Evolutionary conservation across 2,888 invertebrate genomes (phyloP), one percentile per base, ranked within the genome.

Genomic region (Itoplectis maculator): DNA sequence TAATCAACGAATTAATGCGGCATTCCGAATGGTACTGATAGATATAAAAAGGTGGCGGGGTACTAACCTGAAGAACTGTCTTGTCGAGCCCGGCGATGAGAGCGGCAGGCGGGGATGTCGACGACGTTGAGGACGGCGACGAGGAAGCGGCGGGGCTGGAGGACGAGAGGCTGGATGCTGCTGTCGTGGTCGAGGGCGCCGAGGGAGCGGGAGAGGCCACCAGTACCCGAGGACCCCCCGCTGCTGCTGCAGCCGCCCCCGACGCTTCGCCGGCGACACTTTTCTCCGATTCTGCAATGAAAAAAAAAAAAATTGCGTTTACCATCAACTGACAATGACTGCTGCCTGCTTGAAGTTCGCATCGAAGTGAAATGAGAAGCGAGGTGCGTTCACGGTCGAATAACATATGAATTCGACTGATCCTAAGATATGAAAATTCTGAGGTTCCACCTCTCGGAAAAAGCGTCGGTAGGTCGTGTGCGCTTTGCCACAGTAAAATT

Each of bases 11-110:
- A 35, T 2, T n/a, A 59, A 59, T 35, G 35, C 11, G n/a, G 6
- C 37, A 35, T 47, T 13, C 13, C 23, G 13, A 9, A 23, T 29
- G 7, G 15, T 13, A 6, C 42, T 51, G 61, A 63, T 23, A 40
- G n/a, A 61, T 8, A 23, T 54, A 56, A 54, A 29, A 56, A 76
- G 68, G 20, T 35, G 47, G 45, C 23, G 42, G 20, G 56, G 11
- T 29, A 83, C 91, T 92, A 90, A 95, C 96, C 95, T 96, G 95
- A 90, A 95, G 94, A 88, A 96, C 95, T 88, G 96, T 96, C 94
- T 96, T 95, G 94, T 96, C 96, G 93, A 96, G 95, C 92, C 95
- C 95, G 84, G 96, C 95, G 87, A 96, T 94, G 90, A 95, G 94
- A 86, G 94, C 94, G 45, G 89, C 86, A 65, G 90, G 85, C 85